Percentiles rank a stretch among this genome's conserved stretches.
Evolutionary conservation across 1,140 invertebrate genomes (phyloP).

Genomic region (Notospermus geniculatus): DNA sequence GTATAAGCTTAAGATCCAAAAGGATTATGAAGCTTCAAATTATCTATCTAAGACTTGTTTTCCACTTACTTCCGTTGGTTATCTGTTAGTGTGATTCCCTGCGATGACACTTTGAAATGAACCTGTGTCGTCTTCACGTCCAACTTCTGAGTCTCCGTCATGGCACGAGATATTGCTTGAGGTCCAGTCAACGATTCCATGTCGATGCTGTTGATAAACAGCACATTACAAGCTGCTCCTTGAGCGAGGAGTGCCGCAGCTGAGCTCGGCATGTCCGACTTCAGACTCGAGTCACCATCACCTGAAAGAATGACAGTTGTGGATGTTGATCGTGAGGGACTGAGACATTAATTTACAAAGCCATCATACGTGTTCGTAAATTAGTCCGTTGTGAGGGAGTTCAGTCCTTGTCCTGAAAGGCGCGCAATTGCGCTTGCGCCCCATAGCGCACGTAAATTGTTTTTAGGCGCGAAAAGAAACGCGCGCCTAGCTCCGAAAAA

Average conservation of each 20-base stretch:
- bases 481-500: too few relatives aligned
- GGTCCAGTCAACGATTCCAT: conserved; percentile 96
- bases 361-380: too few relatives aligned
- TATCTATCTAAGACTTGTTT: conserved; percentile 62
- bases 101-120: conserved; percentile 93
- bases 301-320: conserved; percentile 53
- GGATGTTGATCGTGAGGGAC: too few relatives aligned
- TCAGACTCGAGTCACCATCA: background rate
- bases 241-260: conserved; percentile 67
- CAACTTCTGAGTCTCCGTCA: conserved; percentile 58
- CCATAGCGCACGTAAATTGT: too few relatives aligned
- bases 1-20: too few relatives aligned
- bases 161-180: conserved; percentile 86
- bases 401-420: too few relatives aligned
- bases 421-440: too few relatives aligned
- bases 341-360: too few relatives aligned
- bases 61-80: conserved; percentile 82
- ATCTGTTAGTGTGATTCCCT: conserved; percentile 94
- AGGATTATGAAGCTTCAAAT: too few relatives aligned
- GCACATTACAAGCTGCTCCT: conserved; percentile 87
- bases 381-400: too few relatives aligned
- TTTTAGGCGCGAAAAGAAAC: too few relatives aligned
- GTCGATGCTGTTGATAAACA: conserved; percentile 87
- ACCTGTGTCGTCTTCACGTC: conserved; percentile 73
- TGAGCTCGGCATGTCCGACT: conserved; percentile 50